phyloP scores from a whole-genome alignment of 2,797 vertebrate species.

The Schizopygopsis pylzovi region DNA sequence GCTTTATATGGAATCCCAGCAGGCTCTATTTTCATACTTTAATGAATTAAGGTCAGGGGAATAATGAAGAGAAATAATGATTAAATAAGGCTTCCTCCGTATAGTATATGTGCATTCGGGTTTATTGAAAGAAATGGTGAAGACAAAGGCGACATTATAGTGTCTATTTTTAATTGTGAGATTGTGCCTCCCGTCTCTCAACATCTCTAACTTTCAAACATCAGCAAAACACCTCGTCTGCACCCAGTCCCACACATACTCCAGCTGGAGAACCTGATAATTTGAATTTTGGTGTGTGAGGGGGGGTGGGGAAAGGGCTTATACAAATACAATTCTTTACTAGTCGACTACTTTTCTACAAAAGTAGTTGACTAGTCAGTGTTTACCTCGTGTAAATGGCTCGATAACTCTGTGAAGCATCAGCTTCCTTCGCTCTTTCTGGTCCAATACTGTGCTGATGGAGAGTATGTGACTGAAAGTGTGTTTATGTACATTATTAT shows the following conservation, averaged over 20 bases:
- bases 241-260: not conserved
- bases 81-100: conserved; percentile 41
- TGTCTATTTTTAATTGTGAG: conserved; percentile 19
- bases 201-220: conserved; percentile 5
- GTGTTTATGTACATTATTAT: not conserved
- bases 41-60: conserved; percentile 73
- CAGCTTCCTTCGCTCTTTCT: not conserved
- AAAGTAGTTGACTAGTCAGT: not conserved
- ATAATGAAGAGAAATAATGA: conserved; percentile 74
- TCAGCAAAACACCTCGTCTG: conserved; percentile 25
- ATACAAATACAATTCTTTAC: not conserved
- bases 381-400: not conserved
- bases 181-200: not conserved
- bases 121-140: conserved; percentile 2
- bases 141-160: not conserved
- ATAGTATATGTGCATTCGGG: not conserved
- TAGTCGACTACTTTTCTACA: not conserved
- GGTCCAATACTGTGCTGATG: too few relatives aligned
- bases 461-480: not conserved
- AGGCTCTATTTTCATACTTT: conserved; percentile 2
- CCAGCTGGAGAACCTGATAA: conserved; percentile 2
- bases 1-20: conserved; percentile 5
- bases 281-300: not conserved
- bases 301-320: not conserved
- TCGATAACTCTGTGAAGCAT: not conserved